A percentile compares a stretch with the other conserved stretches of the same genome.
These are phyloP conservation scores for Bimastos eiseni DNA, from an alignment of 2,888 invertebrate genomes.

Conservation along the genomic window DNA sequence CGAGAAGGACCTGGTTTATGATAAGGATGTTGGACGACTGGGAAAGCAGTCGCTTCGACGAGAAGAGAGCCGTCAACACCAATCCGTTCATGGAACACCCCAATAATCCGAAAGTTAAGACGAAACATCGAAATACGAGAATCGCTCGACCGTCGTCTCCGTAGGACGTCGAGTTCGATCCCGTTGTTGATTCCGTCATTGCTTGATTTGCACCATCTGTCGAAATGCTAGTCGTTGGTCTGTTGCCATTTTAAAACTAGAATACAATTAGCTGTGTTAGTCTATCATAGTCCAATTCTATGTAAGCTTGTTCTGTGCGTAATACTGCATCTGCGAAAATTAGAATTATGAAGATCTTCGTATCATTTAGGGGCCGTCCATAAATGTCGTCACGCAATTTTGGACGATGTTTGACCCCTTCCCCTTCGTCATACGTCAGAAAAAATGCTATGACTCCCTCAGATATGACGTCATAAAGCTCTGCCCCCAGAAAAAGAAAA, in stretches of 20 bases:
- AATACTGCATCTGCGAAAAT: too few relatives aligned
- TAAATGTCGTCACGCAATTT: too few relatives aligned
- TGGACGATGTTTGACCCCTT: too few relatives aligned
- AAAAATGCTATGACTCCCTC: too few relatives aligned
- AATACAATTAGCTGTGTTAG: not conserved
- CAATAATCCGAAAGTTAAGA: not conserved
- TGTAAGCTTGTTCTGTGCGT: too few relatives aligned
- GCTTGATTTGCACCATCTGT: not conserved
- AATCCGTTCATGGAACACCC: not conserved
- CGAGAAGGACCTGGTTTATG: constrained; percentile 14
- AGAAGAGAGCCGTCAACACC: not conserved
- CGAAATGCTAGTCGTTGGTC: not conserved
- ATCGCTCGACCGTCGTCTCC: not conserved
- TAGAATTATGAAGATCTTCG: too few relatives aligned
- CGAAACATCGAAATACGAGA: not conserved
- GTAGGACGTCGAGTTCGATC: not conserved
- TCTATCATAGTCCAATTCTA: not conserved
- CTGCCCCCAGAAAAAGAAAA: too few relatives aligned
- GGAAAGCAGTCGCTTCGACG: not conserved
- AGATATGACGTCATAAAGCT: too few relatives aligned
- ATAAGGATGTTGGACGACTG: not conserved
- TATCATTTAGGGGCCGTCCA: too few relatives aligned
- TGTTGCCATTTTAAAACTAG: not conserved
- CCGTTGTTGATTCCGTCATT: not conserved
- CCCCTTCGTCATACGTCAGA: too few relatives aligned